Evolutionary conservation across 2,888 invertebrate genomes (phyloP), one percentile per base, ranked within the genome.

Genomic region (Gortyna flavago): DNA sequence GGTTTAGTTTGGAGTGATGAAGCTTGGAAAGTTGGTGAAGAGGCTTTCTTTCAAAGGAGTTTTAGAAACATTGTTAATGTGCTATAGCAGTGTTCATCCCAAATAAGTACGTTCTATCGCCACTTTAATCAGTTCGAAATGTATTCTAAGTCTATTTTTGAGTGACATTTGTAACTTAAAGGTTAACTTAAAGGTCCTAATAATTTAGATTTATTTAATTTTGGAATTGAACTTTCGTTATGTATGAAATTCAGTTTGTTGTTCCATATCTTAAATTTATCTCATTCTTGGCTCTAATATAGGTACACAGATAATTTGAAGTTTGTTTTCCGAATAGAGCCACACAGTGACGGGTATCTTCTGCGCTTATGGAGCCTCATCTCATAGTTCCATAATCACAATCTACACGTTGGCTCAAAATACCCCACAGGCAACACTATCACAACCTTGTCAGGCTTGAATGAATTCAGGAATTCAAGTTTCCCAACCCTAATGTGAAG

Each of bases 1-100:
- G 41, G 32, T 35, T 41, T 38, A 64, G 67, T 68, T 71, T 59
- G 64, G 25, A 51, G 7, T 48, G 64, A 72, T 59, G 29, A 35
- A 59, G 9, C 13, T n/a, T n/a, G n/a, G n/a, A n/a, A n/a, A 38
- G 11, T 41, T 51, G 48, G 8, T 59, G n/a, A 64, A n/a, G n/a
- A 41, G 29, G 9, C 16, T 48, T 61, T 18, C 7, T 13, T 75
- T 54, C 21, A n/a, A 54, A 25, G 18, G 18, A 29, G 54, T 29
- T 48, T 44, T 76, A 18, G 62, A 54, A 21, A 13, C 7, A 13
- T n/a, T 41, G 0, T 4, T 21, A 25, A 41, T 38, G 51, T 69
- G 32, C 9, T n/a, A 25, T 25, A 25, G 9, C 25, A 54, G 25
- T 25, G 9, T 54, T 54, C 54, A 25, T 11, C 54, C n/a, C n/a